Evolutionary conservation across 2,888 invertebrate species (phyloP).

Genomic region (Lacanobia wlatinum): DNA sequence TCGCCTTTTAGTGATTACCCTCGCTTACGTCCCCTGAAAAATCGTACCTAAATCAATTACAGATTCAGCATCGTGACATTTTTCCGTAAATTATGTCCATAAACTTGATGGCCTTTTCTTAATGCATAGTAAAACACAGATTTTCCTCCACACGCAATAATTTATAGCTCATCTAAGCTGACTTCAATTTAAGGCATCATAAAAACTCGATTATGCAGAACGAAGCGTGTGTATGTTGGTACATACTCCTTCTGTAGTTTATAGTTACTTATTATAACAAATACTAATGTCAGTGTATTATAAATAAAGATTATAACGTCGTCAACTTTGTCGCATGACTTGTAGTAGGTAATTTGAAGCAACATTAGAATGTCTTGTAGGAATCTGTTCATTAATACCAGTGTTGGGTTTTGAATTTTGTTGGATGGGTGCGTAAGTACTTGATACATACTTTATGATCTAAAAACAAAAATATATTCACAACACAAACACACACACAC

Average conservation of each 20-base stretch:
- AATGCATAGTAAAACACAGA: constrained; percentile 15
- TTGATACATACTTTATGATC: not conserved
- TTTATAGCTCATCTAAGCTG: constrained; percentile 10
- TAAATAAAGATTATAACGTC: not conserved
- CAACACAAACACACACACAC: too few species aligned
- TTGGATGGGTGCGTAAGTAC: constrained; percentile 5
- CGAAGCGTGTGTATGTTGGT: not conserved
- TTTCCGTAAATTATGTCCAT: not conserved
- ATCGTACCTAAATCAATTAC: not conserved
- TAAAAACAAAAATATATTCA: too few species aligned
- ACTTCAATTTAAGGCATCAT: constrained; percentile 24
- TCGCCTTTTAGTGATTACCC: not conserved
- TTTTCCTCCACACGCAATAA: constrained; percentile 24
- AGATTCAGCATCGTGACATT: not conserved
- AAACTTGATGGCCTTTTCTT: constrained; percentile 17
- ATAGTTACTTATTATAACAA: not conserved
- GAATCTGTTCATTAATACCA: constrained; percentile 2
- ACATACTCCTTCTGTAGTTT: not conserved
- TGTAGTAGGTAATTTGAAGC: constrained; percentile 11
- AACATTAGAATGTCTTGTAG: constrained; percentile 20
- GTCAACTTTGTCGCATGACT: constrained; percentile 28
- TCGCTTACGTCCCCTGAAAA: not conserved
- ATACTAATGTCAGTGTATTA: not conserved
- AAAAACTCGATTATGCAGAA: constrained; percentile 17
- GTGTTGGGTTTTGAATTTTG: constrained; percentile 23